phyloP scores from a whole-genome alignment of 2,888 invertebrate genomes.

The Autographa pulchrina region DNA sequence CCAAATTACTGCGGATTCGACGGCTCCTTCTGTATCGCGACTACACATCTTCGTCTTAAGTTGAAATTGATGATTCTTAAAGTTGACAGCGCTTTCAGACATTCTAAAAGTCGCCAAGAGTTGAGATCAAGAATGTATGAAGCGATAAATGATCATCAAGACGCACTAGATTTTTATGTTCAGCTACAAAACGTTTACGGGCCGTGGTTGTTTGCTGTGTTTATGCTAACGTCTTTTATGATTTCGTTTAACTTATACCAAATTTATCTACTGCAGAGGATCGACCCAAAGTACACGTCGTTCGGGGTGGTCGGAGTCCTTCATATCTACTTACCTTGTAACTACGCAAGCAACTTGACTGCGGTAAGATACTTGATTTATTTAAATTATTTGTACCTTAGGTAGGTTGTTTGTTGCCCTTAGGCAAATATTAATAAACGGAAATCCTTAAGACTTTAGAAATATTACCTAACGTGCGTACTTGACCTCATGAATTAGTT shows the following conservation, averaged over 20 bases:
- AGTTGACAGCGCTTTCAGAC: constrained; percentile 67
- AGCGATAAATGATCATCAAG: constrained; percentile 75
- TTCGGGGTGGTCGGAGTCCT: constrained; percentile 65
- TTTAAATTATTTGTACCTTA: constrained; percentile 6
- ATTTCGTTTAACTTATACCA: constrained; percentile 78
- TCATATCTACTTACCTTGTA: constrained; percentile 78
- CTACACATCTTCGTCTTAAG: constrained; percentile 75
- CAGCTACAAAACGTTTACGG: constrained; percentile 74
- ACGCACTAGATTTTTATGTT: constrained; percentile 69
- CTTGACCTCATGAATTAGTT: constrained; percentile 11
- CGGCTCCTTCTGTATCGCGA: constrained; percentile 79
- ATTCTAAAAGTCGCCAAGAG: constrained; percentile 61
- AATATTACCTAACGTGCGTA: constrained; percentile 15
- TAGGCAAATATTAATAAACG: constrained; percentile 30
- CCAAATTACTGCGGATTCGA: constrained; percentile 77
- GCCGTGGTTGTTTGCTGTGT: constrained; percentile 75
- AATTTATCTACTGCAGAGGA: constrained; percentile 66
- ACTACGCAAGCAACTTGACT: constrained; percentile 72
- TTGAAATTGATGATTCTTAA: constrained; percentile 73
- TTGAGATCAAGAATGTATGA: constrained; percentile 66
- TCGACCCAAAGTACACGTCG: constrained; percentile 73
- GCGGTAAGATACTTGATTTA: constrained; percentile 64
- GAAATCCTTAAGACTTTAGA: constrained; percentile 18
- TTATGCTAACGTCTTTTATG: constrained; percentile 70
- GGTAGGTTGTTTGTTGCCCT: constrained; percentile 20